These are phyloP conservation scores for Cyaniris semiargus DNA, from an alignment of 2,888 invertebrate species.

Conservation along the genomic window DNA sequence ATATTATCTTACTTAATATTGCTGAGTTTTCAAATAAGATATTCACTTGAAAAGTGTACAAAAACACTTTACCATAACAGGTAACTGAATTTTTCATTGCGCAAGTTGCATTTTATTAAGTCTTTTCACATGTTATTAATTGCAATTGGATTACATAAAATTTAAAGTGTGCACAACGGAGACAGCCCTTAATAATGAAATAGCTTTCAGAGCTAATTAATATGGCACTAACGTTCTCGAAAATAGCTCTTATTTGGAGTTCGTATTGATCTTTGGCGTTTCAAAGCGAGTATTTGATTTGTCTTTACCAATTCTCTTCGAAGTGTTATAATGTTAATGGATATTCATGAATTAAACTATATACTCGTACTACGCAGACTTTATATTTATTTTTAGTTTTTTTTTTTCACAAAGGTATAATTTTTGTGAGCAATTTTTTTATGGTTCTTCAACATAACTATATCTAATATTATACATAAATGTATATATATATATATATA, in stretches of 20 bases:
- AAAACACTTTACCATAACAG: too few species aligned
- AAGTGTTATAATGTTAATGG: neutral
- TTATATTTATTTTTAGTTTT: too few species aligned
- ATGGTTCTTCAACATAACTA: too few species aligned
- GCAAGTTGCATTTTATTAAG: neutral
- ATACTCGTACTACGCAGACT: neutral
- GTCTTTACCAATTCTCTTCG: neutral
- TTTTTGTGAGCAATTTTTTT: too few species aligned
- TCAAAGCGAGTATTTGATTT: neutral
- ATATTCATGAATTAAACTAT: neutral
- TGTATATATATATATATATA: too few species aligned
- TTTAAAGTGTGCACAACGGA: neutral
- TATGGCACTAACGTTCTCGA: neutral
- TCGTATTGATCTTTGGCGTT: neutral
- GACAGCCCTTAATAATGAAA: neutral
- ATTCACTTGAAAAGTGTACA: too few species aligned
- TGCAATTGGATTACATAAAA: neutral
- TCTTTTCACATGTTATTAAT: neutral
- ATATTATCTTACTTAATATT: too few species aligned
- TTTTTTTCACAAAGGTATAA: too few species aligned
- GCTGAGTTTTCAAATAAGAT: too few species aligned
- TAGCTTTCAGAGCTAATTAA: neutral
- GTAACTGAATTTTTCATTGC: too few species aligned
- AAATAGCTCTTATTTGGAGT: neutral
- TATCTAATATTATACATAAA: too few species aligned